Evolutionary conservation across 2,888 invertebrate genomes (phyloP), one percentile per base, ranked within the genome.

Genomic region (Desoria tigrina): DNA sequence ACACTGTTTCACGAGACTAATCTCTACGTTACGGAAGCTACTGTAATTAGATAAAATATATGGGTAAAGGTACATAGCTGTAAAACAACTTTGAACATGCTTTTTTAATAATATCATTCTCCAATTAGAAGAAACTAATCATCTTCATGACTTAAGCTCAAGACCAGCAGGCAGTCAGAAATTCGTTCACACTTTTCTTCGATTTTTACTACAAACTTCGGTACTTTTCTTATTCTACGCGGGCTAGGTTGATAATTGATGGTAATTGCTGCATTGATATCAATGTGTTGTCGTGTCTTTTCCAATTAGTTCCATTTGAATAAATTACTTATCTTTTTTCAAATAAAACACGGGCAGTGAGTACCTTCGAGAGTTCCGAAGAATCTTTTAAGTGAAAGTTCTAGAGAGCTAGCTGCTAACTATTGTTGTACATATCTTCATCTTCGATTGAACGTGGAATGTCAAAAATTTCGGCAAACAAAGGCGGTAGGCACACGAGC

Each of bases 391-490:
- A 49, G 16, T 49, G 18, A 14, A 7, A 21, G 4, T 23, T 23
- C 49, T 14, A 7, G 49, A 23, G 7, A 49, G 18, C 16, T 53
- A 60, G 61, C 57, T 51, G 63, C 65, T 75, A 74, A 69, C 74
- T 76, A 28, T 23, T 45, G 65, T 74, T 76, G 66, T 76, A 76
- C 76, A 76, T 76, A 23, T 66, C 69, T 65, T 75, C 76, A 79
- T 89, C 89, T 78, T 89, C 89, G 79, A 88, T 89, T 78, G 86
- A 85, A 81, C 89, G 91, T 75, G 94, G 92, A 82, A 97, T 94
- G 86, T 97, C 96, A 82, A 94, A 97, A 77, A 96, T 94, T 82
- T 97, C 97, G 39, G 95, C 90, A 82, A 94, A 97, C 62, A 97
- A 86, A 2, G 95, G 94, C 54, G 96, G 96, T 77, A 96, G 85